Percentiles rank a stretch among this genome's conserved stretches.
phyloP scores from a whole-genome alignment of 2,113 vertebrate species.

The Nannospalax galili region DNA sequence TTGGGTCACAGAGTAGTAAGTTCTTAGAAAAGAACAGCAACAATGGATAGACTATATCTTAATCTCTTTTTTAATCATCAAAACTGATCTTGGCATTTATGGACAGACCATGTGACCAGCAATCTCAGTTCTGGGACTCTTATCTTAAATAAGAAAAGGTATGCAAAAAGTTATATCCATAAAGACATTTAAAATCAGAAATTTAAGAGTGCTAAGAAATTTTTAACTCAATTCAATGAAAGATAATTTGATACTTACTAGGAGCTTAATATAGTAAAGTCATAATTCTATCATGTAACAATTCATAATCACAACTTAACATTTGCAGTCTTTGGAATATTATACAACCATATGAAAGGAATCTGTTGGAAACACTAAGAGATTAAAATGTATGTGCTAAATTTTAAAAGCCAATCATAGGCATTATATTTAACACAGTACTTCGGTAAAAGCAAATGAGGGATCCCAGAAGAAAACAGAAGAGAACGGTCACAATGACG shows the following conservation, averaged over 20 bases:
- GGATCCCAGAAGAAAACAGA: constrained; percentile 20
- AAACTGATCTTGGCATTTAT: not conserved
- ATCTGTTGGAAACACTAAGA: not conserved
- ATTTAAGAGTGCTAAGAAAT: constrained; percentile 8
- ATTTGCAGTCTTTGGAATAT: not conserved
- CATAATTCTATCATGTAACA: not conserved
- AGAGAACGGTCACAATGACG: constrained; percentile 7
- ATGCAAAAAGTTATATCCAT: not conserved
- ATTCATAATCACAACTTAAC: constrained; percentile 36
- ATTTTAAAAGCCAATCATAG: not conserved
- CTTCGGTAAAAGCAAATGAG: not conserved
- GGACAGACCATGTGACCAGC: not conserved
- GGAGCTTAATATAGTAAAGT: not conserved
- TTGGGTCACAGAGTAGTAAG: not conserved
- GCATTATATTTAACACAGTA: not conserved
- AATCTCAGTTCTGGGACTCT: not conserved
- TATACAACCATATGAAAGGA: not conserved
- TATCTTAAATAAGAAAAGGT: constrained; percentile 40
- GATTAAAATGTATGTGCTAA: not conserved
- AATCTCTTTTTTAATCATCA: not conserved
- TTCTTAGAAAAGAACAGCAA: constrained; percentile 13
- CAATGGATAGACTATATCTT: not conserved
- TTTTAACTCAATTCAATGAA: not conserved
- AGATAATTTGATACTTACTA: not conserved
- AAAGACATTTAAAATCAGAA: constrained; percentile 25